Evolutionary conservation across 2,113 vertebrate genomes (phyloP).

Genomic region (Echinops telfairi): DNA sequence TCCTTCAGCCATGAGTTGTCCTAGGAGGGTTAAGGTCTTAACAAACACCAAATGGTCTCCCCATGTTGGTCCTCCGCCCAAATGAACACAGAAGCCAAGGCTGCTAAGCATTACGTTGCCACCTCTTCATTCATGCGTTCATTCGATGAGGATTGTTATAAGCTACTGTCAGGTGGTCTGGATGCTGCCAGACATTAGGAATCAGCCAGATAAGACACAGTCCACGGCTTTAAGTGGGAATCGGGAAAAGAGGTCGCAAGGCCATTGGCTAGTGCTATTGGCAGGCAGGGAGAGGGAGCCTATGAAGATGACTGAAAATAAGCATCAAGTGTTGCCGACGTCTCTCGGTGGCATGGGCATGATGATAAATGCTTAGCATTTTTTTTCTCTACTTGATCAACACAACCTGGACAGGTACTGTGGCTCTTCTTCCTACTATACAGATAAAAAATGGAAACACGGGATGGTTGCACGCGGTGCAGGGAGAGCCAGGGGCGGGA

Average conservation of each 20-base stretch:
- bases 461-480: accelerated
- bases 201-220: not conserved
- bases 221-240: not conserved
- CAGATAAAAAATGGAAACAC: not conserved
- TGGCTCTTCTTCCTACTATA: not conserved
- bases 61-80: not conserved
- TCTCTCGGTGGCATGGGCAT: too few relatives aligned
- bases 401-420: not conserved
- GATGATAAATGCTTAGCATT: not conserved
- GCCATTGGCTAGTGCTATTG: not conserved
- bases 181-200: not conserved
- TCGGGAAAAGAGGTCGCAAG: not conserved
- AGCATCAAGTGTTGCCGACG: too few relatives aligned
- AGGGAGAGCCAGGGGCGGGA: not conserved
- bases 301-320: too few relatives aligned
- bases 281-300: not conserved
- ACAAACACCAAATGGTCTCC: not conserved
- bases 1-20: not conserved
- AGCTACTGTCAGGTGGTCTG: not conserved
- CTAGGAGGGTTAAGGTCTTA: not conserved
- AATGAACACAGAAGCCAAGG: not conserved
- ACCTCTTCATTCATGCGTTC: not conserved
- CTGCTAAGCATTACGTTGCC: accelerated
- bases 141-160: not conserved
- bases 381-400: not conserved